phyloP scores from a whole-genome alignment of 2,888 invertebrate species.

The Leptopterna dolabrata region DNA sequence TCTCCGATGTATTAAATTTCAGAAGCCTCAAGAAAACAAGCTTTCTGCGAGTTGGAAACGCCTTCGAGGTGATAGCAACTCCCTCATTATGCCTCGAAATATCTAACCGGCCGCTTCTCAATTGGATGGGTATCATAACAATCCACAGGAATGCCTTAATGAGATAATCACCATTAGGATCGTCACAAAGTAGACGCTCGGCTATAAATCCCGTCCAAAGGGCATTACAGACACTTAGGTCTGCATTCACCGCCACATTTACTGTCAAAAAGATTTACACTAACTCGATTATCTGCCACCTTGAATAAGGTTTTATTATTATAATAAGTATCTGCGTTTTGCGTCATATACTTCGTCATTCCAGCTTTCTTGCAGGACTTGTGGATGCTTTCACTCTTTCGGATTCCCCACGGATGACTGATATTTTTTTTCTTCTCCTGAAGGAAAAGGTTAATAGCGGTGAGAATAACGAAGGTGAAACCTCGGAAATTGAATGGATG shows the following conservation, averaged over 20 bases:
- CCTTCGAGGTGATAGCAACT: too few relatives aligned
- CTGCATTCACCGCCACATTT: too few relatives aligned
- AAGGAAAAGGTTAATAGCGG: not conserved
- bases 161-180: too few relatives aligned
- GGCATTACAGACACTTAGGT: too few relatives aligned
- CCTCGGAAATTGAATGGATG: not conserved
- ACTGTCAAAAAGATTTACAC: too few relatives aligned
- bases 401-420: not conserved
- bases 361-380: not conserved
- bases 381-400: not conserved
- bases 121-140: too few relatives aligned
- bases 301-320: not conserved
- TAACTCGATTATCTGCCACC: not conserved
- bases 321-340: not conserved
- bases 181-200: too few relatives aligned
- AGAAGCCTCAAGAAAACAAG: not conserved
- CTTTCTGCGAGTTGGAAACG: not conserved
- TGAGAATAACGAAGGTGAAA: not conserved
- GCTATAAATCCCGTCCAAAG: too few relatives aligned
- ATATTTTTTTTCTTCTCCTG: not conserved
- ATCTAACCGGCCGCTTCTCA: too few relatives aligned
- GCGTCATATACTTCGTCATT: not conserved
- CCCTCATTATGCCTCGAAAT: too few relatives aligned
- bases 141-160: too few relatives aligned
- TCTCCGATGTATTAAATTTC: not conserved